Conservation (phyloP, 1,140 invertebrate genomes). For the Drosophila equinoxialis region DNA sequence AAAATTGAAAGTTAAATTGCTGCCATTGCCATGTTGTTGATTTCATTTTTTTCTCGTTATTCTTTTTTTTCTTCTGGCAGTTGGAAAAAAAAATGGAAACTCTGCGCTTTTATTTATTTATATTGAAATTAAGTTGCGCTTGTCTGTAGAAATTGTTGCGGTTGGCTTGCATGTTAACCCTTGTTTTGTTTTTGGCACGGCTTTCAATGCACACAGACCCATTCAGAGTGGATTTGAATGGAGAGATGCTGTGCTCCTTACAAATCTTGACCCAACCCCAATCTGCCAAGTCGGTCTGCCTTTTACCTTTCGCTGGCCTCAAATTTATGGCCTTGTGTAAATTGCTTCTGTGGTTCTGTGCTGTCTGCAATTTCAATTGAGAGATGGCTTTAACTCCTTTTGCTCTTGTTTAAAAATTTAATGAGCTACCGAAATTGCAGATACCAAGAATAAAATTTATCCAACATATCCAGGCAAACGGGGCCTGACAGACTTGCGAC, state of each 20-base stretch:
- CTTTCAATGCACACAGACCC: conserved; percentile 46
- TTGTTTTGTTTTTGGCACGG: conserved; percentile 47
- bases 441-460: neutral
- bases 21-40: neutral
- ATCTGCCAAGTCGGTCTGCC: neutral
- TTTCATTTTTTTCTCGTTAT: neutral
- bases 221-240: conserved; percentile 56
- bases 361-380: conserved; percentile 49
- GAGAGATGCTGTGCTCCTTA: conserved; percentile 48
- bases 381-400: conserved; percentile 52
- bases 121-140: conserved; percentile 79
- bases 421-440: conserved; percentile 34
- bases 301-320: conserved; percentile 36
- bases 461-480: neutral
- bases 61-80: neutral
- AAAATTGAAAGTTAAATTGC: conserved; percentile 40
- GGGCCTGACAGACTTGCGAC: conserved; percentile 2
- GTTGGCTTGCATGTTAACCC: conserved; percentile 68
- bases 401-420: conserved; percentile 51
- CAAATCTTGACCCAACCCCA: conserved; percentile 35
- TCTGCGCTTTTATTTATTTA: conserved; percentile 73
- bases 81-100: conserved; percentile 14
- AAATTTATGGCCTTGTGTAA: conserved; percentile 73
- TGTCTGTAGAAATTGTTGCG: conserved; percentile 75
- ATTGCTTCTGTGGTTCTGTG: conserved; percentile 61